A percentile compares a stretch with the other conserved stretches of the same genome.
These are phyloP conservation scores for Caenorhabditis sp. DNA, from an alignment of 2,888 invertebrate genomes.

Conservation along the genomic window DNA sequence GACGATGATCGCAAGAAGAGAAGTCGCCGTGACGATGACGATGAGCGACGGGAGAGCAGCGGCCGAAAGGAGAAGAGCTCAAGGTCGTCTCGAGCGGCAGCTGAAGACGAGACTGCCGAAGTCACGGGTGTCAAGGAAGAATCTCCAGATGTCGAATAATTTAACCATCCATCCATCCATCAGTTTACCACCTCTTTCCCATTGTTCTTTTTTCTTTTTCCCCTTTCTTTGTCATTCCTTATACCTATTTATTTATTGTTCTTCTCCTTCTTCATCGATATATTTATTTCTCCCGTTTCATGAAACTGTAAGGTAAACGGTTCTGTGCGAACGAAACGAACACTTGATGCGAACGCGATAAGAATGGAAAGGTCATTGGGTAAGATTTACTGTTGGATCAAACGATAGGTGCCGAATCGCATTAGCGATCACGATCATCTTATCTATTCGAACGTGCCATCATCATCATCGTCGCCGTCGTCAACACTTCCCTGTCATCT, in stretches of 20 bases:
- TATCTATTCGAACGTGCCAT: constrained; percentile 2
- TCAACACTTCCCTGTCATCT: constrained; percentile 22
- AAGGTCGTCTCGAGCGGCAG: no score
- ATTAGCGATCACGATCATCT: constrained; percentile 20
- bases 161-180: no score
- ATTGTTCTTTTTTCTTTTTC: background rate
- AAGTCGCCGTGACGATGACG: constrained; percentile 48
- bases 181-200: background rate
- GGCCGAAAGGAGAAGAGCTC: no score
- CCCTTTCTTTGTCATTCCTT: background rate
- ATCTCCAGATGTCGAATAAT: constrained; percentile 22
- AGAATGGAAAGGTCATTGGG: background rate
- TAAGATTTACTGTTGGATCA: constrained; percentile 48
- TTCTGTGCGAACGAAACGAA: constrained; percentile 6
- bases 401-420: constrained; percentile 30
- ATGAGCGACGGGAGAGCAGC: no score
- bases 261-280: background rate
- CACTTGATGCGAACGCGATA: background rate
- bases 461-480: constrained; percentile 12
- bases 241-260: background rate
- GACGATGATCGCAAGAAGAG: constrained; percentile 60
- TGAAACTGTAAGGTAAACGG: background rate
- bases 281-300: no score
- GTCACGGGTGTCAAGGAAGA: constrained; percentile 16
- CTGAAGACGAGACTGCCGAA: constrained; percentile 28